Evolutionary conservation across 2,888 invertebrate genomes (phyloP), one percentile per base, ranked within the genome.

Genomic region (Mimumesa dahlbomi): DNA sequence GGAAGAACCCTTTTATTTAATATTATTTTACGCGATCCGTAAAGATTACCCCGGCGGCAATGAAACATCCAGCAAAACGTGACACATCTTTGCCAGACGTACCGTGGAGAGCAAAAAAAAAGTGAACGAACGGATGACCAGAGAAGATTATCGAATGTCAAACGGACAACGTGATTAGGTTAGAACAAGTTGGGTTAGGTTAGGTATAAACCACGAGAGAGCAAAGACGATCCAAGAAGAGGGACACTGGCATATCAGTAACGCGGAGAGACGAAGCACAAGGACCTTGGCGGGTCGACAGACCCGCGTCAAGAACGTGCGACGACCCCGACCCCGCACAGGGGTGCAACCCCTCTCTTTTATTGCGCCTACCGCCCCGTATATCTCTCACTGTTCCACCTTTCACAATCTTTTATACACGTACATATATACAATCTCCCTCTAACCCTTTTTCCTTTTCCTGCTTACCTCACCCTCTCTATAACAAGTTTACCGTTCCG

Each of bases 251-350:
- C 42, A 16, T 54, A 58, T 71, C 65, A 19, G 36, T 48, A 53
- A 63, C 40, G 42, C 54, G 34, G 46, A 66, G 64, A 61, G 52
- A 52, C 49, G 42, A 68, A 71, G 72, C 74, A 73, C 73, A 80
- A 84, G 84, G 84, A 87, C 86, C 86, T 87, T 86, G 86, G 81
- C 84, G 83, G 87, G 85, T 87, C 87, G 84, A 85, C 84, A 85
- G 85, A 85, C 84, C 82, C 84, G 80, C 84, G 77, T 83, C 83
- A 85, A 85, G 85, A 88, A 87, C 88, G 88, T 88, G 81, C 88
- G 86, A 87, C 87, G 88, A 88, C 88, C 88, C 86, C 87, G 80
- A 78, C 78, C 74, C 73, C 83, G 70, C 74, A 49, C 61, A 63
- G 68, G 63, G 65, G 62, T 52, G 49, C 73, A 75, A 74, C 71